Evolutionary conservation across 2,797 vertebrate genomes (phyloP), one percentile per base, ranked within the genome.

Genomic region (Esox masquinongy): DNA sequence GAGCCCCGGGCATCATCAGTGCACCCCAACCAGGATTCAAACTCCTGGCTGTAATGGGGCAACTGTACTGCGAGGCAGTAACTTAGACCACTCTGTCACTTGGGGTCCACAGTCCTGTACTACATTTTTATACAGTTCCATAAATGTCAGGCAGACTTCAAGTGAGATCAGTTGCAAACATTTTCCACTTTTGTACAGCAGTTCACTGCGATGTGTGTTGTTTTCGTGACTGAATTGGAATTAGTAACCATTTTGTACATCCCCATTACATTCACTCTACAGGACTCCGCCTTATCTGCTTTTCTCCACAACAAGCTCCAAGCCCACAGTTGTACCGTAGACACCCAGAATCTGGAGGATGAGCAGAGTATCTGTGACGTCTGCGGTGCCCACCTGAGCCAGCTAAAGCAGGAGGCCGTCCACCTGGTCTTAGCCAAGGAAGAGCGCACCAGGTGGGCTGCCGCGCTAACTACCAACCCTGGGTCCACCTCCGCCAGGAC

Each of bases 321-420:
- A 19, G 93, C 96, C 85, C 97, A 97, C 19, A 94, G 95, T 64
- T 94, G 94, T 39, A 93, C 90, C 76, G 84, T 91, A n/a, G 97
- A 96, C 79, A 92, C 94, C 0, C 95, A 95, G 95, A 94, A 95
- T 0, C 93, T 96, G 56, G 89, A 94, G 80, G 96, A 97, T 79
- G 96, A 97, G 80, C 95, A 94, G 82, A 87, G 90, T 3, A 74
- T 79, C 79, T 99, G 98, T 81, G 94, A 96, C 4, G 89, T 95
- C 79, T 99, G 98, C 71, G 95, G 95, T 39, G 93, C 95, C 0
- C 96, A 95, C 89, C 89, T 96, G 89, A 95, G 94, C 89, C 96
- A 97, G 88, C 83, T 99, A 81, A 98, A 98, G 85, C 97, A 96
- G 80, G 97, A 99, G 85, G 98, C 97, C 39, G 88, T 98, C 86